These are phyloP conservation scores for Solenodon paradoxus DNA, from an alignment of 2,113 vertebrate genomes.

Conservation along the genomic window DNA sequence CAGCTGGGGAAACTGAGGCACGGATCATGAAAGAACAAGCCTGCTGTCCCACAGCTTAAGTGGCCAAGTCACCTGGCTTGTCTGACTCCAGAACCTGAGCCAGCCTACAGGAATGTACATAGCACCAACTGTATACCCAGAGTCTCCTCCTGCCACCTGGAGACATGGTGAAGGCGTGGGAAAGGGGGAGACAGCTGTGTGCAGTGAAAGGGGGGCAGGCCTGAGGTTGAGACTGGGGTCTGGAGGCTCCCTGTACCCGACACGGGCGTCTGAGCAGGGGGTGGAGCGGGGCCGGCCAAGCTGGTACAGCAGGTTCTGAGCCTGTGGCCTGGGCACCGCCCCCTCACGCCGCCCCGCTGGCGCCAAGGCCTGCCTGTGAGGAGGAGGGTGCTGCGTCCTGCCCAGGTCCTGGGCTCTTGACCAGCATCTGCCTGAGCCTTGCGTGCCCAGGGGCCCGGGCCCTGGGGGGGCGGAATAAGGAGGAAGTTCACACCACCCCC, in stretches of 20 bases:
- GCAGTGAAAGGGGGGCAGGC: not conserved
- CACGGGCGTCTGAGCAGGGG: slow-evolving; percentile 45
- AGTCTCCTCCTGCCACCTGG: not conserved
- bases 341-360: slow-evolving; percentile 73
- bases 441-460: not conserved
- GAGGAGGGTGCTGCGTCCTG: slow-evolving; percentile 28
- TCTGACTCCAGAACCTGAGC: not conserved
- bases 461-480: slow-evolving; percentile 36
- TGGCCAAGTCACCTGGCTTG: not conserved
- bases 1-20: slow-evolving; percentile 34
- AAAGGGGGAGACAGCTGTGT: not conserved
- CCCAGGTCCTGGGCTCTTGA: slow-evolving; percentile 1
- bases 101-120: not conserved
- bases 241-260: not conserved
- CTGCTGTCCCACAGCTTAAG: not conserved
- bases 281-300: slow-evolving; percentile 42
- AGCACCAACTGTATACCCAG: not conserved
- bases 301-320: slow-evolving; percentile 76
- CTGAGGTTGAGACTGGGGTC: not conserved
- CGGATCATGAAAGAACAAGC: not conserved
- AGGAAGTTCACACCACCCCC: slow-evolving; percentile 65
- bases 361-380: slow-evolving; percentile 58
- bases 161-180: not conserved
- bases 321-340: slow-evolving; percentile 74
- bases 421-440: not conserved